These are phyloP conservation scores for Glaucidium brasilianum DNA, from an alignment of 2,113 vertebrate species.

Conservation along the genomic window DNA sequence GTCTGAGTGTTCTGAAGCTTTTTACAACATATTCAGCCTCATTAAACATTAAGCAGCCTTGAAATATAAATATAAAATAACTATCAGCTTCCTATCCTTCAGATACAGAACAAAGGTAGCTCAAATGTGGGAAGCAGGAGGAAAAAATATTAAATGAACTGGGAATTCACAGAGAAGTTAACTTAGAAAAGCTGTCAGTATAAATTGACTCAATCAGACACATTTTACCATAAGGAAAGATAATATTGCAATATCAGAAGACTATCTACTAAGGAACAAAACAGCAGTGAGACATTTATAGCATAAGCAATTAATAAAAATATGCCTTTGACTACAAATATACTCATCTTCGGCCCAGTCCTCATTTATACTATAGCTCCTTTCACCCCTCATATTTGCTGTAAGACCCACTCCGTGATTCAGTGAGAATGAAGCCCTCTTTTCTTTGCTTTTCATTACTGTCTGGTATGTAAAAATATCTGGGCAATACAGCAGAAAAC, in stretches of 20 bases:
- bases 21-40: slow-evolving; percentile 63
- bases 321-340: not conserved
- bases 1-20: slow-evolving; percentile 55
- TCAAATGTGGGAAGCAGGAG: slow-evolving; percentile 32
- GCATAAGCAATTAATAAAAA: not conserved
- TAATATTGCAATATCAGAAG: not conserved
- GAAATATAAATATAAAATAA: slow-evolving; percentile 68
- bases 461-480: slow-evolving; percentile 28
- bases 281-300: not conserved
- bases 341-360: not conserved
- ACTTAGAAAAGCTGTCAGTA: slow-evolving; percentile 51
- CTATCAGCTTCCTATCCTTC: slow-evolving; percentile 39
- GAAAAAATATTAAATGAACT: slow-evolving; percentile 45
- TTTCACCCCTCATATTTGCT: not conserved
- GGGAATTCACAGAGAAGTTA: slow-evolving; percentile 47
- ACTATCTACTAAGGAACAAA: not conserved
- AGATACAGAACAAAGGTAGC: slow-evolving; percentile 54
- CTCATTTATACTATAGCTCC: not conserved
- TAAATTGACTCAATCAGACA: slow-evolving; percentile 30
- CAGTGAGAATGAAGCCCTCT: not conserved
- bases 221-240: not conserved
- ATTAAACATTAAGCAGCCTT: slow-evolving; percentile 67
- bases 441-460: not conserved
- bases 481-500: slow-evolving; percentile 28
- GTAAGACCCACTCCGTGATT: not conserved